Evolutionary conservation across 2,888 invertebrate genomes (phyloP).

Genomic region (Xanthia togata): DNA sequence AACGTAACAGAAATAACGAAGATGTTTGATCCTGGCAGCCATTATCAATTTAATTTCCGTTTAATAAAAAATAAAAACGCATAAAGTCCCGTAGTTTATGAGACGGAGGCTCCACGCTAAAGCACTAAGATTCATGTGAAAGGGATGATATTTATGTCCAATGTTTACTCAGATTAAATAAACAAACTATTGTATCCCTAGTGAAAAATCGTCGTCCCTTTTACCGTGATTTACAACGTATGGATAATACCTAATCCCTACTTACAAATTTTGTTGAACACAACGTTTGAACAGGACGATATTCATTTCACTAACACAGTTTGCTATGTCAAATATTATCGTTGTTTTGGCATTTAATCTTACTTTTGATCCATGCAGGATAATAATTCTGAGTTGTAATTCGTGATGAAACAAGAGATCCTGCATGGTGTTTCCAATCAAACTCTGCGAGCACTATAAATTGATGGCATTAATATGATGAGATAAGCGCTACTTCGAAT

Average conservation of each 20-base stretch:
- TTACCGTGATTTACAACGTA: constrained; percentile 54
- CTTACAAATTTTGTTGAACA: constrained; percentile 30
- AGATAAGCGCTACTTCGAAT: too few relatives aligned
- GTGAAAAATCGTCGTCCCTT: constrained; percentile 62
- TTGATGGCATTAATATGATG: too few relatives aligned
- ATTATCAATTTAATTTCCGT: constrained; percentile 41
- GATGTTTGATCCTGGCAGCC: constrained; percentile 27
- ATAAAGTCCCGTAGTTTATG: constrained; percentile 45
- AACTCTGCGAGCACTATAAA: too few relatives aligned
- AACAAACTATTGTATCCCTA: constrained; percentile 61
- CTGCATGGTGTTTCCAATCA: too few relatives aligned
- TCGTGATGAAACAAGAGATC: background rate
- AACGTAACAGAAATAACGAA: constrained; percentile 19
- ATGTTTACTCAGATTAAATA: constrained; percentile 62
- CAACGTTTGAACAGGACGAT: constrained; percentile 33
- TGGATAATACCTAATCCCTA: constrained; percentile 48
- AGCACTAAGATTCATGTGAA: constrained; percentile 56
- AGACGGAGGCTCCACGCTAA: constrained; percentile 52
- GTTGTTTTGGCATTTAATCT: background rate
- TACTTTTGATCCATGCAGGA: background rate
- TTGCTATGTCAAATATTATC: constrained; percentile 12
- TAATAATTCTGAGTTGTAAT: background rate
- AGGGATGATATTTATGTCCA: constrained; percentile 63
- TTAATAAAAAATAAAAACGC: constrained; percentile 49
- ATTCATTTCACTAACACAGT: constrained; percentile 24